A percentile compares a stretch with the other conserved stretches of the same genome.
phyloP scores from a whole-genome alignment of 2,797 vertebrate species.

The Sebastes flavidus region DNA sequence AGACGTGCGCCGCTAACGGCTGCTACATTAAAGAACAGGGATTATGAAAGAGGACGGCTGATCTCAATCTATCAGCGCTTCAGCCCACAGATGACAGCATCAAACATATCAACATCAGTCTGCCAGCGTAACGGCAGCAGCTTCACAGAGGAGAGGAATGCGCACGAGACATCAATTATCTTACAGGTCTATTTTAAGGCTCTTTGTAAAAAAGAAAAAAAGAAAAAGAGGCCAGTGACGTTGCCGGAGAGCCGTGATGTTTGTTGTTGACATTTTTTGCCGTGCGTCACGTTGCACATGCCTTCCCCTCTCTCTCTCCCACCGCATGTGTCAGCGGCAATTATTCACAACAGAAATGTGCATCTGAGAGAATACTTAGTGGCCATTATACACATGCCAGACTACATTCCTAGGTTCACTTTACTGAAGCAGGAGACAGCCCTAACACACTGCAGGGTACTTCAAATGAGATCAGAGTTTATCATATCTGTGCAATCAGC shows the following conservation, averaged over 20 bases:
- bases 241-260: neutral
- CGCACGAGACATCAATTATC: slow-evolving; percentile 26
- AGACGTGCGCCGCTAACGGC: slow-evolving; percentile 7
- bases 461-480: neutral
- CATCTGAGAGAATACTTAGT: slow-evolving; percentile 26
- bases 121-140: slow-evolving; percentile 8
- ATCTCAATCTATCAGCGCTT: slow-evolving; percentile 63
- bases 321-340: slow-evolving; percentile 10
- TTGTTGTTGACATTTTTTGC: slow-evolving; percentile 26
- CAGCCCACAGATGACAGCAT: slow-evolving; percentile 45
- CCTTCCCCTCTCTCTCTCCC: neutral
- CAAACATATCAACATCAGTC: slow-evolving; percentile 46
- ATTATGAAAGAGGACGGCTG: slow-evolving; percentile 39
- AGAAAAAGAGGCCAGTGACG: neutral
- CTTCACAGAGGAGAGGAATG: slow-evolving; percentile 19
- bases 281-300: neutral
- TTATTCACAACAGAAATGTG: slow-evolving; percentile 29
- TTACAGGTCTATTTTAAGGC: slow-evolving; percentile 46
- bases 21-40: slow-evolving; percentile 51
- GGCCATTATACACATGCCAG: slow-evolving; percentile 1
- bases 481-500: slow-evolving; percentile 15
- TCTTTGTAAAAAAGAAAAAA: slow-evolving; percentile 10
- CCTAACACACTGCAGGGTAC: neutral
- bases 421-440: neutral
- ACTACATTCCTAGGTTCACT: slow-evolving; percentile 2